These are phyloP conservation scores for Pseudachorutes palmiensis DNA, from an alignment of 1,140 invertebrate genomes.

Conservation along the genomic window DNA sequence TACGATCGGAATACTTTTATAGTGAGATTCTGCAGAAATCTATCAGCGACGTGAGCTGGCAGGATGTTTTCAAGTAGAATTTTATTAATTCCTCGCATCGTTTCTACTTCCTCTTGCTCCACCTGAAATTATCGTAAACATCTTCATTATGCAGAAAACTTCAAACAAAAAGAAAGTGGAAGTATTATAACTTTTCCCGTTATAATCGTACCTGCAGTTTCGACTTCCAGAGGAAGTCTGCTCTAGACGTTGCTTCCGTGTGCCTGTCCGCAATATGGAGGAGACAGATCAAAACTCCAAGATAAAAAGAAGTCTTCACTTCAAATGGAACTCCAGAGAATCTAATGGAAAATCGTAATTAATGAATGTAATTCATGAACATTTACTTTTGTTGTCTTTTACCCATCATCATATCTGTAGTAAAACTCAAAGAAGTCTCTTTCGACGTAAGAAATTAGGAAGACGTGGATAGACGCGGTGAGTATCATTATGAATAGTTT, in stretches of 20 bases:
- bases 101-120: slow-evolving; percentile 89
- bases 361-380: no score
- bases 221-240: slow-evolving; percentile 87
- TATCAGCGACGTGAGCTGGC: slow-evolving; percentile 88
- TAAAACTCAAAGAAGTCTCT: slow-evolving; percentile 51
- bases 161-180: no score
- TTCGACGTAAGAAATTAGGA: slow-evolving; percentile 53
- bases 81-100: slow-evolving; percentile 90
- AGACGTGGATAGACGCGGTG: slow-evolving; percentile 55
- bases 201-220: slow-evolving; percentile 50
- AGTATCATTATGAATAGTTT: slow-evolving; percentile 69
- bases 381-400: no score
- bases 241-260: slow-evolving; percentile 74
- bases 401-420: slow-evolving; percentile 53
- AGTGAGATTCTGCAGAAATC: slow-evolving; percentile 58
- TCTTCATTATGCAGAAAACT: no score
- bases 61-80: slow-evolving; percentile 90
- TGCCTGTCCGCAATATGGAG: slow-evolving; percentile 73
- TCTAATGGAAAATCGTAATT: slow-evolving; percentile 49
- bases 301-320: slow-evolving; percentile 55
- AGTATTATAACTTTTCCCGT: not conserved
- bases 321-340: slow-evolving; percentile 56
- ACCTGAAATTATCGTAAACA: slow-evolving; percentile 55
- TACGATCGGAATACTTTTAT: slow-evolving; percentile 21
- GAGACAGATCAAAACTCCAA: slow-evolving; percentile 50